Percentiles rank a stretch among this genome's conserved stretches.
phyloP scores from a whole-genome alignment of 2,888 invertebrate genomes.

The Harmothoe impar region DNA sequence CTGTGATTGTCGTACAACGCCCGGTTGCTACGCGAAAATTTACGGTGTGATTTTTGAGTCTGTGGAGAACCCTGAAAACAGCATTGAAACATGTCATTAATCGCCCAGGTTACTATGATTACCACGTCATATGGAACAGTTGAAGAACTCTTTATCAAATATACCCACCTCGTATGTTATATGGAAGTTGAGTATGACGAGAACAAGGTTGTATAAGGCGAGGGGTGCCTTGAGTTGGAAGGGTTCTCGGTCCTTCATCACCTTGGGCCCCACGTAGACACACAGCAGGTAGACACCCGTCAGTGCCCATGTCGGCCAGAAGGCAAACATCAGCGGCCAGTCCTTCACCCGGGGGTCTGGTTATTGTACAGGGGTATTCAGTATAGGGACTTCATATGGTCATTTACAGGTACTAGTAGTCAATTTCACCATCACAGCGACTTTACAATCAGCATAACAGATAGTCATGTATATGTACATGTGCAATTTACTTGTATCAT shows the following conservation, averaged over 20 bases:
- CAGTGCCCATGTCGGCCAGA: constrained; percentile 78
- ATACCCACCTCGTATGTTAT: constrained; percentile 80
- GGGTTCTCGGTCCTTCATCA: constrained; percentile 80
- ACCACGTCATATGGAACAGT: too few relatives aligned
- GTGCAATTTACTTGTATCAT: too few relatives aligned
- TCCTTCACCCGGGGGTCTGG: constrained; percentile 78
- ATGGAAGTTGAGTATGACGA: constrained; percentile 82
- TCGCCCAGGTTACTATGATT: too few relatives aligned
- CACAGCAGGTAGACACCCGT: constrained; percentile 79
- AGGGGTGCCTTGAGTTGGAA: constrained; percentile 77
- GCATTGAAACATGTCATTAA: too few relatives aligned
- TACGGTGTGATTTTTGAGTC: too few relatives aligned
- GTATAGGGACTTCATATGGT: too few relatives aligned
- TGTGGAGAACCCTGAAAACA: too few relatives aligned
- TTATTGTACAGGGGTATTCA: background rate
- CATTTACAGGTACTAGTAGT: background rate
- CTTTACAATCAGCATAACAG: background rate
- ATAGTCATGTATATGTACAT: too few relatives aligned
- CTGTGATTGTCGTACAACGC: too few relatives aligned
- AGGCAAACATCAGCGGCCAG: constrained; percentile 82
- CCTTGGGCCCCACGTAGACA: constrained; percentile 77
- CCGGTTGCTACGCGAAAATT: too few relatives aligned
- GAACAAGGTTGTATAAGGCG: constrained; percentile 79
- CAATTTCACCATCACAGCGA: background rate
- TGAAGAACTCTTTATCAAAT: too few relatives aligned